phyloP scores from a whole-genome alignment of 2,113 vertebrate genomes.

The Jacana jacana region DNA sequence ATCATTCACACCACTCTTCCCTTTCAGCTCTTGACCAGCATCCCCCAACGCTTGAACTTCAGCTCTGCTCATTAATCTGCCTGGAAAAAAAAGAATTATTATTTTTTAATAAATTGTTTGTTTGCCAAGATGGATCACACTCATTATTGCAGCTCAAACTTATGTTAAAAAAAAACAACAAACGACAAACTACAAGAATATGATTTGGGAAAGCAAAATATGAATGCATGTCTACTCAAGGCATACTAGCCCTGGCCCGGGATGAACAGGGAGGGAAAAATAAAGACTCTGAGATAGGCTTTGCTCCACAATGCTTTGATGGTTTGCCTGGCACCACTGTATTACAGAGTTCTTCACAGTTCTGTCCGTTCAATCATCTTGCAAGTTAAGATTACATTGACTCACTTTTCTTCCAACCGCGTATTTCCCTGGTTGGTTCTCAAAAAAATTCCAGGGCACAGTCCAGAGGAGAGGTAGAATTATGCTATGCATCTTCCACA shows the following conservation, averaged over 20 bases:
- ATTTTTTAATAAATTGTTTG: background rate
- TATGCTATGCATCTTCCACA: background rate
- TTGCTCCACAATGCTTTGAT: background rate
- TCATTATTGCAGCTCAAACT: background rate
- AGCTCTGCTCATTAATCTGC: conserved; percentile 72
- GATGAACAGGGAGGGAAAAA: background rate
- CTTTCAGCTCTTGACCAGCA: conserved; percentile 9
- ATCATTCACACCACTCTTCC: conserved; percentile 1
- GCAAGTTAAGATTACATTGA: background rate
- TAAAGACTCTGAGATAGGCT: background rate
- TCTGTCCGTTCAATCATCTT: background rate
- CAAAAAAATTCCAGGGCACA: background rate
- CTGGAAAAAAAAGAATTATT: conserved; percentile 50
- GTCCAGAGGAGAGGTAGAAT: background rate
- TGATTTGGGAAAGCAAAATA: background rate
- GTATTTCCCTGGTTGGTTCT: background rate
- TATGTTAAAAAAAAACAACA: background rate
- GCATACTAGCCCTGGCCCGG: background rate
- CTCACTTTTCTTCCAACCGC: background rate
- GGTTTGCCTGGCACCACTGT: background rate
- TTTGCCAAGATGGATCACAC: background rate
- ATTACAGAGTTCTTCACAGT: background rate
- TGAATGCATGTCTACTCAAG: background rate
- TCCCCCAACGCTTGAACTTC: background rate
- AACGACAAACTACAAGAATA: background rate